phyloP scores from a whole-genome alignment of 2,888 invertebrate genomes.

The Aphidius colemani region DNA sequence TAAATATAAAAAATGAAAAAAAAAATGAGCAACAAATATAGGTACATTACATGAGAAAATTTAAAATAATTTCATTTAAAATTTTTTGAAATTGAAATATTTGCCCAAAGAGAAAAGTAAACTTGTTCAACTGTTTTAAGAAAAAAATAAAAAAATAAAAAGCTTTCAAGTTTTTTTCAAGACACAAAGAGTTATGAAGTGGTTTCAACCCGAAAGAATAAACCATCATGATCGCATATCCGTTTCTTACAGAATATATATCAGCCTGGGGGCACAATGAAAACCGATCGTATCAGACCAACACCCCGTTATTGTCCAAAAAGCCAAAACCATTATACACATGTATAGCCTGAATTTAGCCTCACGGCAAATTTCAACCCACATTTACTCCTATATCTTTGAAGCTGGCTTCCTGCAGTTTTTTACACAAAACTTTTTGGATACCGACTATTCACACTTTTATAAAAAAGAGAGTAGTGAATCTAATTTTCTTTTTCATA shows the following conservation, averaged over 20 bases:
- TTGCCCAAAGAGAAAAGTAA: too few species aligned
- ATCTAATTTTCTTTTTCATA: too few species aligned
- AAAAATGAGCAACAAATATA: too few species aligned
- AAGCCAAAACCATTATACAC: conserved; percentile 27
- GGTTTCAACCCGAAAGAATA: background rate
- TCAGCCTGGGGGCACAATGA: conserved; percentile 11
- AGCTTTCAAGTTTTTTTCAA: background rate
- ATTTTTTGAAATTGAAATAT: too few species aligned
- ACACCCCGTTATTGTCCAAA: conserved; percentile 24
- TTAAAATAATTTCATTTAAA: too few species aligned
- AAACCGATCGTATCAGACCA: conserved; percentile 27
- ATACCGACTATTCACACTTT: conserved; percentile 16
- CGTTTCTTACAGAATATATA: conserved; percentile 8
- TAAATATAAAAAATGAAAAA: background rate
- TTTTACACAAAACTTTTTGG: background rate
- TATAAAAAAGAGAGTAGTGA: background rate
- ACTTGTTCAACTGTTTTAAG: too few species aligned
- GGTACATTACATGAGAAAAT: too few species aligned
- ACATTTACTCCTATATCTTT: conserved; percentile 10
- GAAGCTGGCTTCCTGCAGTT: conserved; percentile 11
- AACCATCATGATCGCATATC: conserved; percentile 11
- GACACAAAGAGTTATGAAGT: conserved; percentile 16
- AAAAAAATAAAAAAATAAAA: background rate
- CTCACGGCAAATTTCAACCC: conserved; percentile 25
- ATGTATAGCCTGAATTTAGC: conserved; percentile 26